These are phyloP conservation scores for Apus apus DNA, from an alignment of 2,113 vertebrate species.

Conservation along the genomic window DNA sequence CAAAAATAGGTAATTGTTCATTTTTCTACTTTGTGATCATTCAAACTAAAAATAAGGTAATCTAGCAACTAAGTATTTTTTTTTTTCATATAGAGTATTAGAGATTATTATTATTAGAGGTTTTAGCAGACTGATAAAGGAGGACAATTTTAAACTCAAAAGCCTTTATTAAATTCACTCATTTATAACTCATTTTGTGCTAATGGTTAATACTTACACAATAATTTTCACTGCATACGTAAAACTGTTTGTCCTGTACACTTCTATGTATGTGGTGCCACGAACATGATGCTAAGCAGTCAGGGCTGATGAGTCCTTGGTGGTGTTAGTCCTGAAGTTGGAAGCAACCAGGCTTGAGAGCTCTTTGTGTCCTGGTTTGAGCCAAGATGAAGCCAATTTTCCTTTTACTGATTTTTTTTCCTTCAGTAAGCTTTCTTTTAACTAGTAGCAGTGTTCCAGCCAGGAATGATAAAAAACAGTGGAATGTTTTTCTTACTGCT, in stretches of 20 bases:
- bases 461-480: too few species aligned
- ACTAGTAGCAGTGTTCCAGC: too few species aligned
- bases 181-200: constrained; percentile 16
- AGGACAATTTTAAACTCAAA: background rate
- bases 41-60: background rate
- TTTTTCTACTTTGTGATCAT: background rate
- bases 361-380: too few species aligned
- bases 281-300: background rate
- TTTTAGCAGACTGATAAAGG: background rate
- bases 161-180: constrained; percentile 9
- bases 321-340: background rate
- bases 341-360: background rate
- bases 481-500: too few species aligned
- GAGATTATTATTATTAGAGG: background rate
- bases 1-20: background rate
- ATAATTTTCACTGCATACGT: background rate
- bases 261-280: background rate
- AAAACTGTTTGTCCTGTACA: background rate
- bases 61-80: background rate
- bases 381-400: too few species aligned
- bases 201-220: background rate
- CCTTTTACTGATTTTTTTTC: too few species aligned
- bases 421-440: too few species aligned
- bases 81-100: background rate
- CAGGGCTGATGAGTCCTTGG: background rate